These are phyloP conservation scores for Haliclystus octoradiatus DNA, from an alignment of 30 jellyfish, hydroid and myxozoan genomes.

Conservation along the genomic window DNA sequence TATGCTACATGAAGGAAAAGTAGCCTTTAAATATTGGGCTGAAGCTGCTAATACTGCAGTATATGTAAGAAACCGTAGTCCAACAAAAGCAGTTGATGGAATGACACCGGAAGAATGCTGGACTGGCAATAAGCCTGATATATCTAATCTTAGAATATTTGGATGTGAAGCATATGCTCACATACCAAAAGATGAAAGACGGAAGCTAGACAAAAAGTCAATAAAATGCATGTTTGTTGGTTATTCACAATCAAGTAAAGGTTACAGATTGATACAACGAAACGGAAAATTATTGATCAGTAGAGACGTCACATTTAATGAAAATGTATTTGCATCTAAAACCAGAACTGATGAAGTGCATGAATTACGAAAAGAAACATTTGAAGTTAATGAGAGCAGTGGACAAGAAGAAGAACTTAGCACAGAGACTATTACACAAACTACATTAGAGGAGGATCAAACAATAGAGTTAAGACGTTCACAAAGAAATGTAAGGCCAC, in stretches of 20 bases:
- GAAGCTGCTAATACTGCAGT: background rate
- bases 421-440: no score
- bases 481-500: no score
- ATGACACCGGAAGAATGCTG: background rate
- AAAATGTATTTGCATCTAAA: no score
- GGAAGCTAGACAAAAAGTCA: slow-evolving; percentile 26
- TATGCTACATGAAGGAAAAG: background rate
- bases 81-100: background rate
- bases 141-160: slow-evolving; percentile 7
- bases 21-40: background rate
- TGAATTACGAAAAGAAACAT: no score
- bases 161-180: slow-evolving; percentile 20
- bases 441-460: no score
- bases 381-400: no score
- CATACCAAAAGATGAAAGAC: slow-evolving; percentile 9
- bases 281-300: slow-evolving; percentile 11
- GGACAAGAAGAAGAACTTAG: no score
- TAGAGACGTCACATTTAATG: slow-evolving; percentile 41
- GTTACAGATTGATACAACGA: slow-evolving; percentile 7
- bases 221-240: slow-evolving; percentile 26
- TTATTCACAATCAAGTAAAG: slow-evolving; percentile 32
- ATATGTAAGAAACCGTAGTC: background rate
- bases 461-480: no score
- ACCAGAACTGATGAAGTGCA: no score
- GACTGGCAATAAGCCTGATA: background rate